Evolutionary conservation across 2,888 invertebrate species (phyloP).

Genomic region (Galeruca laticollis): DNA sequence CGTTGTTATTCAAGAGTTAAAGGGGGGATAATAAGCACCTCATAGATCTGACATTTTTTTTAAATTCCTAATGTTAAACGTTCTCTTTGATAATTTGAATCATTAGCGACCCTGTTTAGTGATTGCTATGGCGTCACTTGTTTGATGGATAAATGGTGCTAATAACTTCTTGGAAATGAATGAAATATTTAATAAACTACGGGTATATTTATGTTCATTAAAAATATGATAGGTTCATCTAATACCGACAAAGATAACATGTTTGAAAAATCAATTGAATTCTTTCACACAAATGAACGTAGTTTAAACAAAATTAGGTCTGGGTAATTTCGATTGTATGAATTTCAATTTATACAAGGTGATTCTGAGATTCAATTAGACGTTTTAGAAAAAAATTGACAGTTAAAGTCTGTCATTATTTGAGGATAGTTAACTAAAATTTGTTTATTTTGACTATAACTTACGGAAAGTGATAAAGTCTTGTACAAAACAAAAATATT

Average conservation of each 20-base stretch:
- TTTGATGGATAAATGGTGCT: conserved; percentile 30
- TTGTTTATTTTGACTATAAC: too few species aligned
- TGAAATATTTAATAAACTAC: conserved; percentile 43
- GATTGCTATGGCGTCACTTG: conserved; percentile 2
- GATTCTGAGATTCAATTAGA: too few species aligned
- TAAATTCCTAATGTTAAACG: neutral
- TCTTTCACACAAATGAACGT: neutral
- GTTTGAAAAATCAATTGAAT: conserved; percentile 12
- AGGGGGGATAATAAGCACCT: too few species aligned
- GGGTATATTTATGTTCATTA: conserved; percentile 41
- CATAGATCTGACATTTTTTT: too few species aligned
- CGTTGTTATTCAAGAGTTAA: too few species aligned
- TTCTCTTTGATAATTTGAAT: neutral
- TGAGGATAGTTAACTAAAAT: too few species aligned
- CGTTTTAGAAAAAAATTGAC: neutral
- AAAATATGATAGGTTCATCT: conserved; percentile 29
- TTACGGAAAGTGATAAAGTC: too few species aligned
- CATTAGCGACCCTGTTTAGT: neutral
- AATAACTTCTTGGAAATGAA: conserved; percentile 42
- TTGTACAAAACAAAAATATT: too few species aligned
- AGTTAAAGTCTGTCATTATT: too few species aligned
- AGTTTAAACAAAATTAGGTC: too few species aligned
- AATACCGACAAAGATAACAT: conserved; percentile 30
- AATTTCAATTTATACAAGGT: neutral
- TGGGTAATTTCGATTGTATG: too few species aligned